Evolutionary conservation across 1,140 invertebrate species (phyloP), one percentile per base, ranked within the genome.

Genomic region (Euglossa dilemma): DNA sequence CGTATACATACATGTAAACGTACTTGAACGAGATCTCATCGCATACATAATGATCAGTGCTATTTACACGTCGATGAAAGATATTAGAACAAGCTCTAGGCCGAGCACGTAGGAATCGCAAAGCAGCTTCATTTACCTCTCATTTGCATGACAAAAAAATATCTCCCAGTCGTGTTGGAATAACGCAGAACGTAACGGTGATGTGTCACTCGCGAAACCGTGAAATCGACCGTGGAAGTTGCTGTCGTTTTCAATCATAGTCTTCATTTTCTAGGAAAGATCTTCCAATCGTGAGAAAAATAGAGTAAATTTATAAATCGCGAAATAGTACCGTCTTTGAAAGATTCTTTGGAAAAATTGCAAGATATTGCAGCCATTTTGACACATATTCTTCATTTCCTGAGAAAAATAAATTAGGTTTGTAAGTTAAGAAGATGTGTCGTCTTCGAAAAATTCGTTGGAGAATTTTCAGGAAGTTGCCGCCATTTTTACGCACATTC

Each of bases 41-140:
- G 61, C 23, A 43, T 61, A 79, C 52, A 18, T 64, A 74, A 61
- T 47, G 23, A 63, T 75, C 57, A 50, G 6, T 54, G 66, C 11
- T 57, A 54, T 74, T 74, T 36, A 47, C 52, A 78, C 43, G 43
- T 82, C 43, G 70, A 47, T 59, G 61, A 67, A 69, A 87, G 80
- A 85, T 78, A 83, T 11, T 16, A 8, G 43, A 77, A 45, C 47
- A 52, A 73, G 57, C 52, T 82, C 56, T 50, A 82, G 63, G 61
- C n/a, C 28, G 47, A 75, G n/a, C n/a, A 78, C 47, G 43, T 63
- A 74, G 47, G 57, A 66, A 77, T 85, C 74, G 57, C 59, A 52
- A 82, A 82, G 61, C 59, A 76, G 66, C 56, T 78, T 70, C 72
- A 76, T 81, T 86, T 76, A 76, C 67, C 63, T 81, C 63, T 75